A percentile compares a stretch with the other conserved stretches of the same genome.
Evolutionary conservation across 2,888 invertebrate genomes (phyloP).

Genomic region (Meiosimyza decipiens): DNA sequence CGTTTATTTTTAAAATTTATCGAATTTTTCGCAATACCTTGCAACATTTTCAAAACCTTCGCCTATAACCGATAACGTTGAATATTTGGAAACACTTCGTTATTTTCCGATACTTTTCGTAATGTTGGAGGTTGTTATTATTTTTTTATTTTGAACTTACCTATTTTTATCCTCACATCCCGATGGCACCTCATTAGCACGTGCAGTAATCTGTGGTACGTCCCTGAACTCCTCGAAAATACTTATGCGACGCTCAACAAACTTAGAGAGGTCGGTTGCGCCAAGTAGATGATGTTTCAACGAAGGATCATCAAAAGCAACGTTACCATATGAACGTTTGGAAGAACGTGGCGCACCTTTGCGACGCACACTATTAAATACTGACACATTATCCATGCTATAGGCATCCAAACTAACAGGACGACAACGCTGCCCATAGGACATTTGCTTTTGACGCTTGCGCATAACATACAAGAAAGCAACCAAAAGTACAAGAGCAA

Average conservation of each 20-base stretch:
- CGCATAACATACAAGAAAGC: slow-evolving; percentile 82
- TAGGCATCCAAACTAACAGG: slow-evolving; percentile 90
- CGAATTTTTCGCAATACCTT: too few relatives aligned
- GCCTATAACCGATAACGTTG: too few relatives aligned
- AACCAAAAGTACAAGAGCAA: slow-evolving; percentile 81
- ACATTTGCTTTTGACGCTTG: slow-evolving; percentile 82
- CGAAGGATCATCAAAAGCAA: slow-evolving; percentile 88
- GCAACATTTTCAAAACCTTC: too few relatives aligned
- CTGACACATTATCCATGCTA: slow-evolving; percentile 89
- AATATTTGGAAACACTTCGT: too few relatives aligned
- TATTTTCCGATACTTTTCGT: too few relatives aligned
- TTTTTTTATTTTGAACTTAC: slow-evolving; percentile 48
- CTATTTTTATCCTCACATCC: slow-evolving; percentile 92
- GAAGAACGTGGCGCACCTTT: slow-evolving; percentile 82
- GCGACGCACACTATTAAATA: slow-evolving; percentile 80
- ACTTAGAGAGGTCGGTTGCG: slow-evolving; percentile 81
- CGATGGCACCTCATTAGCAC: slow-evolving; percentile 83
- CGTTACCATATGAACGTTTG: slow-evolving; percentile 89
- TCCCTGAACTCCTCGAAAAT: slow-evolving; percentile 85
- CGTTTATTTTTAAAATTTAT: too few relatives aligned
- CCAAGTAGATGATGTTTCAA: slow-evolving; percentile 78
- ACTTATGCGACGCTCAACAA: slow-evolving; percentile 76
- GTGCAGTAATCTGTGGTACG: slow-evolving; percentile 82
- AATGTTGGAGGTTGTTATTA: too few relatives aligned
- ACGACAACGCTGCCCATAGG: slow-evolving; percentile 87